Conservation (phyloP, 2,797 vertebrate species). For the Cynopterus sphinx region DNA sequence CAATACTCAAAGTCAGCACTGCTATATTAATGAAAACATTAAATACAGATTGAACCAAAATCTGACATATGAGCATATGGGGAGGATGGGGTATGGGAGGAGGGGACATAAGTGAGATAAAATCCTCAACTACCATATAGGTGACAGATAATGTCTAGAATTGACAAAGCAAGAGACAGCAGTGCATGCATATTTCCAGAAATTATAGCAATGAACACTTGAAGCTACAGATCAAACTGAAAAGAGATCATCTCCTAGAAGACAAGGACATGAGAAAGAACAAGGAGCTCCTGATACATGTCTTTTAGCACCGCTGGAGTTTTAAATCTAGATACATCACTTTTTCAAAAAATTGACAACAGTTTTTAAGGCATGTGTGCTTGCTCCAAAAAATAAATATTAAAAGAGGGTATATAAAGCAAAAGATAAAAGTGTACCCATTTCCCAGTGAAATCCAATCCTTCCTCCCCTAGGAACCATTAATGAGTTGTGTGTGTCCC, state of each 20-base stretch:
- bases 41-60: constrained; percentile 29
- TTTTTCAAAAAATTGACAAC: background rate
- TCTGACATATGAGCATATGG: background rate
- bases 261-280: background rate
- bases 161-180: background rate
- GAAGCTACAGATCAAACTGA: background rate
- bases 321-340: background rate
- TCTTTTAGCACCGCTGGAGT: background rate
- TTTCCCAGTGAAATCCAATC: background rate
- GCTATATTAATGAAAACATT: constrained; percentile 44
- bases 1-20: background rate
- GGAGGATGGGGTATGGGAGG: background rate
- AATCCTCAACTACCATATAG: background rate
- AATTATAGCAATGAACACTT: background rate
- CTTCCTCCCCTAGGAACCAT: background rate
- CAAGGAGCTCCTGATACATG: background rate
- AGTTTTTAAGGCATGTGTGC: background rate
- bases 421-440: background rate
- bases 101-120: background rate
- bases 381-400: background rate
- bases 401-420: background rate
- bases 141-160: background rate
- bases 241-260: background rate
- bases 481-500: background rate
- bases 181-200: background rate